Percentiles rank a stretch among this genome's conserved stretches.
Evolutionary conservation across 2,888 invertebrate genomes (phyloP).

Genomic region (Trissonchulus latispiculum): DNA sequence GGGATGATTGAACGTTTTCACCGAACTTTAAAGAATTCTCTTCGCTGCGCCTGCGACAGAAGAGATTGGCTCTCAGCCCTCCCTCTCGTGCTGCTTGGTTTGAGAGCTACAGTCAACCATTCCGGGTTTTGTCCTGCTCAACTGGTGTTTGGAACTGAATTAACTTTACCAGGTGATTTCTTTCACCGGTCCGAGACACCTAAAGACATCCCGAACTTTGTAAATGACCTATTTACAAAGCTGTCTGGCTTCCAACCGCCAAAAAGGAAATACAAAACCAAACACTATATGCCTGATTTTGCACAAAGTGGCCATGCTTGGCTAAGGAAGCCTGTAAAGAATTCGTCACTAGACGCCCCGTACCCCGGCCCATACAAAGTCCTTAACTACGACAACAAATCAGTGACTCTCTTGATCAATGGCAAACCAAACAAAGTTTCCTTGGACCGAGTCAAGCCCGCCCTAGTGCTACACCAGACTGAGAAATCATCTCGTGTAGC

Average conservation of each 20-base stretch:
- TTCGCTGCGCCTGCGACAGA: not conserved
- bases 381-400: not conserved
- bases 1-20: conserved; percentile 11
- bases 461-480: no score
- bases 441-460: conserved; percentile 14
- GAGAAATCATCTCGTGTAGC: no score
- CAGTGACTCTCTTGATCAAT: not conserved
- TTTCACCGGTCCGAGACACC: not conserved
- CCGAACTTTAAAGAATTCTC: conserved; percentile 2
- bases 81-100: conserved; percentile 8
- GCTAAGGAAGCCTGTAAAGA: conserved; percentile 1
- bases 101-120: not conserved
- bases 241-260: not conserved
- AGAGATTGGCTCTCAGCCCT: not conserved
- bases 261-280: not conserved
- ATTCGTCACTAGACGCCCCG: not conserved
- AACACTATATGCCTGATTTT: not conserved
- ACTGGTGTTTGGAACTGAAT: not conserved
- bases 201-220: not conserved
- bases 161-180: not conserved
- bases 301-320: not conserved
- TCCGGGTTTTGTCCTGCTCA: conserved; percentile 5
- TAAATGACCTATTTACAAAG: not conserved
- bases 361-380: conserved; percentile 10
- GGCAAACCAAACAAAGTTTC: not conserved